Conservation (phyloP, 2,113 vertebrate genomes). For the Gasterosteus aculeatus region DNA sequence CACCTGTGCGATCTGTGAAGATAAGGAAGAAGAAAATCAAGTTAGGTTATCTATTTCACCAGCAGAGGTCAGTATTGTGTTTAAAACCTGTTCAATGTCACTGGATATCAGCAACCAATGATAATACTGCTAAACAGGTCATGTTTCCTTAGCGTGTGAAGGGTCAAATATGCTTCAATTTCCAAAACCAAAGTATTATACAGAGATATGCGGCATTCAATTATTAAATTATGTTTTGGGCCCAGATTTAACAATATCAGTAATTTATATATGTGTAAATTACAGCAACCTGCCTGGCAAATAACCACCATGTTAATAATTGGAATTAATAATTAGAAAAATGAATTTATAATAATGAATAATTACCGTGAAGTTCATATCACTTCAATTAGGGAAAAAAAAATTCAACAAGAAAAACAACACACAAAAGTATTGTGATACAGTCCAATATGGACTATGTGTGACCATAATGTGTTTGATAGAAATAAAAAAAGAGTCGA, state of each 20-base stretch:
- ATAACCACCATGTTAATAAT: background rate
- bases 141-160: background rate
- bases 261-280: background rate
- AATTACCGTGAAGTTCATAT: background rate
- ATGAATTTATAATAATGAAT: background rate
- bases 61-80: constrained; percentile 61
- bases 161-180: background rate
- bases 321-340: background rate
- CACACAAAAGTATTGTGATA: background rate
- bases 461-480: background rate
- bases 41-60: background rate
- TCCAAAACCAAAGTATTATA: background rate
- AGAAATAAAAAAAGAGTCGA: constrained; percentile 37
- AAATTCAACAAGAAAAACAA: background rate
- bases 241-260: background rate
- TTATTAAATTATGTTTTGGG: background rate
- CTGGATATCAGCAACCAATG: background rate
- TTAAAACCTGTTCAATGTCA: background rate
- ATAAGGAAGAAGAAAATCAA: constrained; percentile 13
- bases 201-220: background rate
- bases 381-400: background rate
- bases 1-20: constrained; percentile 35
- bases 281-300: background rate
- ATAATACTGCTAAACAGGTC: background rate
- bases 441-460: background rate